Conservation (phyloP, 2,888 invertebrate genomes). For the Drymonia ruficornis region DNA sequence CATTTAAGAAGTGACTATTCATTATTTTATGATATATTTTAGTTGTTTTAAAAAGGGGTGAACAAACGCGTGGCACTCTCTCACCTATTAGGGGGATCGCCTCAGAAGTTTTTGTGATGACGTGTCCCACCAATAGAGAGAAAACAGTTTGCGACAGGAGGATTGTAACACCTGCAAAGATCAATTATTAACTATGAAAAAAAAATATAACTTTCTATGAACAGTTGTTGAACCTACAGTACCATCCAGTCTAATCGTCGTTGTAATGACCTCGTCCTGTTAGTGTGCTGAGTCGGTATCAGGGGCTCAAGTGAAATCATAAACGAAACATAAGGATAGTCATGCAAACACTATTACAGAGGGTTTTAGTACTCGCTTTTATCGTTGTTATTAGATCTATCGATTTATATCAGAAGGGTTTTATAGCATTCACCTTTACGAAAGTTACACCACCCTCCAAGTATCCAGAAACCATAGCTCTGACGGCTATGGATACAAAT, state of each 20-base stretch:
- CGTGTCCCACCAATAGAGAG: conserved; percentile 99
- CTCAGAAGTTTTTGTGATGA: conserved; percentile 99
- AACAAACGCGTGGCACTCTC: conserved; percentile 61
- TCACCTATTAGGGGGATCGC: conserved; percentile 99
- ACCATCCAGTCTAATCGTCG: conserved; percentile 50
- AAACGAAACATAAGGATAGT: conserved; percentile 73
- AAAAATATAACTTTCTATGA: conserved; percentile 56
- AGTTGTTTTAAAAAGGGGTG: conserved; percentile 37
- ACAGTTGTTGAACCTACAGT: conserved; percentile 50
- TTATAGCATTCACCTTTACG: conserved; percentile 26
- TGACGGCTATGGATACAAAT: conserved; percentile 22
- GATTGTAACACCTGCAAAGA: conserved; percentile 99
- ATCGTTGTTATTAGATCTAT: conserved; percentile 40
- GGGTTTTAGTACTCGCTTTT: conserved; percentile 52
- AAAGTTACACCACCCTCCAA: conserved; percentile 74
- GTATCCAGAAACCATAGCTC: conserved; percentile 61
- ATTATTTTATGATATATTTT: conserved; percentile 44
- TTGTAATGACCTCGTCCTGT: conserved; percentile 60
- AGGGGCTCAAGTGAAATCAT: conserved; percentile 79
- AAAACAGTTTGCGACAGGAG: conserved; percentile 99
- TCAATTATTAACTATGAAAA: conserved; percentile 80
- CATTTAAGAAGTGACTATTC: conserved; percentile 52
- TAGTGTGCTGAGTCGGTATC: conserved; percentile 79
- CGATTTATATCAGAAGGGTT: conserved; percentile 40
- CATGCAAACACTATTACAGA: conserved; percentile 73